Conservation (phyloP, 2,113 vertebrate species). For the Puntigrus tetrazona region DNA sequence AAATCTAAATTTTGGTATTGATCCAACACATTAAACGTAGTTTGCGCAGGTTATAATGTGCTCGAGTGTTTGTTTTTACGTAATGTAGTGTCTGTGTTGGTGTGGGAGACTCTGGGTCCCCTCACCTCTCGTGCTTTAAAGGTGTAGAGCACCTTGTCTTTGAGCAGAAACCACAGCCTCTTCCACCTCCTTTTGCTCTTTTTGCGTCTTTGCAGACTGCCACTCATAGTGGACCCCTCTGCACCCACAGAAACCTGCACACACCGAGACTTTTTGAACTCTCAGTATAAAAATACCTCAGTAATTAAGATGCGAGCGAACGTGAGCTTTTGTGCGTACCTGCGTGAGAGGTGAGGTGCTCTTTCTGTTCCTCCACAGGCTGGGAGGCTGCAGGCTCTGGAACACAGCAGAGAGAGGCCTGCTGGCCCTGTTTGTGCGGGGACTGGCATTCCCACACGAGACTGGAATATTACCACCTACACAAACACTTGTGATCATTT, state of each 20-base stretch:
- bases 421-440: slow-evolving; percentile 79
- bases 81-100: slow-evolving; percentile 52
- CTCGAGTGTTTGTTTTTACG: neutral
- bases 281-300: neutral
- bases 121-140: slow-evolving; percentile 90
- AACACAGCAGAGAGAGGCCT: slow-evolving; percentile 92
- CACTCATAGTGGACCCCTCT: slow-evolving; percentile 85
- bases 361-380: slow-evolving; percentile 90
- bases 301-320: neutral
- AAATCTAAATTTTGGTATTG: neutral
- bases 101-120: slow-evolving; percentile 69
- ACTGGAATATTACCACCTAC: slow-evolving; percentile 68
- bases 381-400: slow-evolving; percentile 88
- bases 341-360: slow-evolving; percentile 84
- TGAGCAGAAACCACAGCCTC: slow-evolving; percentile 96
- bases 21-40: neutral
- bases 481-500: slow-evolving; percentile 28
- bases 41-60: neutral
- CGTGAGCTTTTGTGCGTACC: slow-evolving; percentile 67
- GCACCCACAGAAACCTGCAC: slow-evolving; percentile 83
- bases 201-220: slow-evolving; percentile 88
- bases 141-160: slow-evolving; percentile 98
- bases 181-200: slow-evolving; percentile 95
- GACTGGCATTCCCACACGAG: slow-evolving; percentile 68
- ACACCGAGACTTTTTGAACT: neutral